These are phyloP conservation scores for Ceratosolen solmsi DNA, from an alignment of 1,140 invertebrate species.

Conservation along the genomic window DNA sequence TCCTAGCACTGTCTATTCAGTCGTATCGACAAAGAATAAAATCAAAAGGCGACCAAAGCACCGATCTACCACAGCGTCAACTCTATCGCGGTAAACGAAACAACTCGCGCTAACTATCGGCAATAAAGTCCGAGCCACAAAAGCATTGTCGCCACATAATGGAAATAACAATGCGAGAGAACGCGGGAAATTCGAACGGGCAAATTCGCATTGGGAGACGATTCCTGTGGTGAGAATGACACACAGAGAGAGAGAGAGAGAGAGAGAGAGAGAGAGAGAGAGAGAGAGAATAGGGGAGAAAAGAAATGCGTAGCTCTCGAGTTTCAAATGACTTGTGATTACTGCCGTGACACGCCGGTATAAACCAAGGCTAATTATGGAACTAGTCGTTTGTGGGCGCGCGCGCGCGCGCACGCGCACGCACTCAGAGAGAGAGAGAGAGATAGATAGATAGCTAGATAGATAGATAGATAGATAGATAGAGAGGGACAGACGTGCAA, in stretches of 20 bases:
- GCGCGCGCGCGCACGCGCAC: no score
- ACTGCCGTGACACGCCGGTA: conserved; percentile 17
- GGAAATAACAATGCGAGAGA: conserved; percentile 14
- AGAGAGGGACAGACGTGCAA: no score
- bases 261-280: conserved; percentile 2
- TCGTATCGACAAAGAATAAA: background rate
- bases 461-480: no score
- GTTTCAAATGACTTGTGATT: conserved; percentile 32
- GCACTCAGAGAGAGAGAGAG: no score
- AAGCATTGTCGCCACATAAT: conserved; percentile 13
- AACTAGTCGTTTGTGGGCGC: conserved; percentile 6
- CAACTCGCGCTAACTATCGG: conserved; percentile 9
- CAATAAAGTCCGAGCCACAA: conserved; percentile 11
- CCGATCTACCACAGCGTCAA: background rate
- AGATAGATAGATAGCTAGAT: background rate
- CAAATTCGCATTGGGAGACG: background rate
- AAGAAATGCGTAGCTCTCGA: conserved; percentile 23
- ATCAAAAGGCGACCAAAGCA: background rate
- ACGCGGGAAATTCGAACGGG: conserved; percentile 25
- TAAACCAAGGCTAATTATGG: conserved; percentile 35
- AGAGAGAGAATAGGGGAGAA: background rate
- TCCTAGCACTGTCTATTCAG: background rate
- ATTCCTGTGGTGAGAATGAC: background rate
- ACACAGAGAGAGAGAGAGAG: background rate
- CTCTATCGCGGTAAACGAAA: background rate